Conservation (phyloP, 2,113 vertebrate species). For the Irena cyanogastra region DNA sequence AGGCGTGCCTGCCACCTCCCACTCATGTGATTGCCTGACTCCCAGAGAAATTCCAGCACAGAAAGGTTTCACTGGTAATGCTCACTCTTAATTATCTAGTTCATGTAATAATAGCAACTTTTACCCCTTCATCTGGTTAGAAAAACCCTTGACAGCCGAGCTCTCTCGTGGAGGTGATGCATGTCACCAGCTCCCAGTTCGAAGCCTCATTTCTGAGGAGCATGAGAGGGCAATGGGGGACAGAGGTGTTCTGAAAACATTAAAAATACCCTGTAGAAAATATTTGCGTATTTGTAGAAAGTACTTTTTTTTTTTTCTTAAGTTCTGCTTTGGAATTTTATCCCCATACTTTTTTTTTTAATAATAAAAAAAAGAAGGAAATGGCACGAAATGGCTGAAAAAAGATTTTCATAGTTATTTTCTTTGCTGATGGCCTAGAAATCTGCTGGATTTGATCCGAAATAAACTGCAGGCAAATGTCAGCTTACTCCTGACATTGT, state of each 20-base stretch:
- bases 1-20: neutral
- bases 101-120: neutral
- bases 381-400: neutral
- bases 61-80: neutral
- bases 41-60: neutral
- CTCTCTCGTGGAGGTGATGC: neutral
- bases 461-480: neutral
- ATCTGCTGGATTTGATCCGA: neutral
- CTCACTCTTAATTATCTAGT: neutral
- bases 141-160: neutral
- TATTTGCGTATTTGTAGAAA: neutral
- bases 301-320: neutral
- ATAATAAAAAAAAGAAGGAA: neutral
- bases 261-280: neutral
- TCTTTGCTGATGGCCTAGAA: neutral
- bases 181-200: neutral
- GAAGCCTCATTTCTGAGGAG: neutral
- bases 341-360: neutral
- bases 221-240: neutral
- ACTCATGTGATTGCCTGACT: neutral
- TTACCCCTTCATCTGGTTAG: neutral
- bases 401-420: neutral
- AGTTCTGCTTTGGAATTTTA: neutral
- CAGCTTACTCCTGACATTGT: slow-evolving; percentile 24
- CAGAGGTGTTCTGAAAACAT: neutral